A percentile compares a stretch with the other conserved stretches of the same genome.
These are phyloP conservation scores for Prietella phreatophila DNA, from an alignment of 2,113 vertebrate species.

Conservation along the genomic window DNA sequence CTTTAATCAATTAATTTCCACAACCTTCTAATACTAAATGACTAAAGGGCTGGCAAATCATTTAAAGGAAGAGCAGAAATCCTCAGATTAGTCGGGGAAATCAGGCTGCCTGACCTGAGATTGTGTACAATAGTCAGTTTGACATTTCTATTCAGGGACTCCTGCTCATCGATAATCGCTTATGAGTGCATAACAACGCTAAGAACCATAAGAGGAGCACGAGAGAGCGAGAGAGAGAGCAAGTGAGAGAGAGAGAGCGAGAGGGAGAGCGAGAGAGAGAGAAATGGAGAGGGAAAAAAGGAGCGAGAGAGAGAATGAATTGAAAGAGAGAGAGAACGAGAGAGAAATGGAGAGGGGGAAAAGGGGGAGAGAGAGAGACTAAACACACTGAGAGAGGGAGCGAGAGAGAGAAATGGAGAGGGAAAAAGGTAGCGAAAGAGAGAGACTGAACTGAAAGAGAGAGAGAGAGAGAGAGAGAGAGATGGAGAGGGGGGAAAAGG, in stretches of 20 bases:
- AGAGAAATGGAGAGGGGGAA: neutral
- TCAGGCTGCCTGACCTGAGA: conserved; percentile 5
- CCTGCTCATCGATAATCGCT: conserved; percentile 58
- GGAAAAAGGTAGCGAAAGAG: too few relatives aligned
- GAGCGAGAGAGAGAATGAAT: too few relatives aligned
- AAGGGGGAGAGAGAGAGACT: neutral
- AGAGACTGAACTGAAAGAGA: neutral
- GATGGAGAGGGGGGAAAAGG: too few relatives aligned
- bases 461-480: neutral
- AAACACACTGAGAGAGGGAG: neutral
- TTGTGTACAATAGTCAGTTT: conserved; percentile 54
- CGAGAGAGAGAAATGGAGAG: too few relatives aligned
- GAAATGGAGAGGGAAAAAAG: neutral
- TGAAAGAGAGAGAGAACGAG: neutral
- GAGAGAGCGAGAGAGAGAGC: neutral
- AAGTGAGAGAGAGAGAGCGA: neutral
- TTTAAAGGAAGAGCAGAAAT: neutral
- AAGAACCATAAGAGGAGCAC: neutral
- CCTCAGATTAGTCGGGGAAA: neutral
- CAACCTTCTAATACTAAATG: neutral
- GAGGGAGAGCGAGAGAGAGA: neutral
- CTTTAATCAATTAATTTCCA: neutral
- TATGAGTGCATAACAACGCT: conserved; percentile 33
- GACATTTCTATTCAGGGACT: conserved; percentile 55
- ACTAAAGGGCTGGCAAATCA: neutral